These are phyloP conservation scores for Antigone vipio DNA, from an alignment of 2,113 vertebrate species.

Conservation along the genomic window DNA sequence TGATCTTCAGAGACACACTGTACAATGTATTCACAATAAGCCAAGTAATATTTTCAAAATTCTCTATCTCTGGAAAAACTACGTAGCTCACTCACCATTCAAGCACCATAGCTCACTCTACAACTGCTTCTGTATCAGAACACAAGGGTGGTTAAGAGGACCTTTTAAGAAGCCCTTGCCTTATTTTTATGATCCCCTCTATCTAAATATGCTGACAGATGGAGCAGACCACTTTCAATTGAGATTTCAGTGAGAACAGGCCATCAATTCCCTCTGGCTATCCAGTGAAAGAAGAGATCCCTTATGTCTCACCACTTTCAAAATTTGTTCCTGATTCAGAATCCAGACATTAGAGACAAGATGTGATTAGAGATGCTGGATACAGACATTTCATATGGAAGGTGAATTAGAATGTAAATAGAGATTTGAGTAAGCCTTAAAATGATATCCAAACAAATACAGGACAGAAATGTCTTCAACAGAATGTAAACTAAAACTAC, in stretches of 20 bases:
- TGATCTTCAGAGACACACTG: neutral
- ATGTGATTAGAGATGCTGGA: neutral
- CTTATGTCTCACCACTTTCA: neutral
- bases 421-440: neutral
- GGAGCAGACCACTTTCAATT: neutral
- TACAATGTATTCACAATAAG: neutral
- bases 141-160: neutral
- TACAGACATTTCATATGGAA: neutral
- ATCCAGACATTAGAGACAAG: neutral
- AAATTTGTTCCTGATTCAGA: neutral
- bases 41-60: neutral
- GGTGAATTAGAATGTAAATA: neutral
- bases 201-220: neutral
- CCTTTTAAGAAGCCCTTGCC: neutral
- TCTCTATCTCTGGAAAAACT: neutral
- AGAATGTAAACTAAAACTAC: neutral
- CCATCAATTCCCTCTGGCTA: neutral
- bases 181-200: neutral
- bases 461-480: neutral
- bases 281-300: neutral
- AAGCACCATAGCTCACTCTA: neutral
- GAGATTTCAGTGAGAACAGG: neutral
- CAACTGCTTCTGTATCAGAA: neutral
- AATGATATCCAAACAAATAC: neutral
- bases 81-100: neutral